These are phyloP conservation scores for Heterotis niloticus DNA, from an alignment of 2,113 vertebrate species.

Conservation along the genomic window DNA sequence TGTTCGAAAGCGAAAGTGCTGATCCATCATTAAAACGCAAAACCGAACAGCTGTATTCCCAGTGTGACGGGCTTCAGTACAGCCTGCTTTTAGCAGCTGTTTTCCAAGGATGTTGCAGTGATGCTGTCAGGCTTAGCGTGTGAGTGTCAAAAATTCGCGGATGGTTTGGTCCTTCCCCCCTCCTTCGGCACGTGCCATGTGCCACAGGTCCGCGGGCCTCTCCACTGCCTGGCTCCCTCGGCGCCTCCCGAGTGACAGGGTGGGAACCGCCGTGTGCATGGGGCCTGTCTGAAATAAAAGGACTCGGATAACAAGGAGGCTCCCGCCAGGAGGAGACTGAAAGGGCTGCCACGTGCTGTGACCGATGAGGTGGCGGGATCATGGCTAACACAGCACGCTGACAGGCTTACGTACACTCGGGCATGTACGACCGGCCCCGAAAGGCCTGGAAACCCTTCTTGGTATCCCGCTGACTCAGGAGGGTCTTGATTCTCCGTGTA, in stretches of 20 bases:
- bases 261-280: background rate
- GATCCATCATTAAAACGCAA: too few species aligned
- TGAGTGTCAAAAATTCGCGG: too few species aligned
- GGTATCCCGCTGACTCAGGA: background rate
- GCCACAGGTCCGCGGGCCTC: background rate
- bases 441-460: background rate
- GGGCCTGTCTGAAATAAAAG: conserved; percentile 1
- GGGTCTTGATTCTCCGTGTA: too few species aligned
- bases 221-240: background rate
- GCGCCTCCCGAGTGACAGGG: background rate
- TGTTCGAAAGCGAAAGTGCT: too few species aligned
- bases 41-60: too few species aligned
- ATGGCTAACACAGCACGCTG: background rate
- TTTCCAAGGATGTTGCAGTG: background rate
- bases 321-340: background rate
- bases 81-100: background rate
- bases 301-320: background rate
- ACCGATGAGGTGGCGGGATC: background rate
- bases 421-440: background rate
- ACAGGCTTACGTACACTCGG: background rate
- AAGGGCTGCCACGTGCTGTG: background rate
- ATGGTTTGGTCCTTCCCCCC: too few species aligned
- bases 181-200: too few species aligned
- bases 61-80: background rate
- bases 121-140: background rate